A percentile compares a stretch with the other conserved stretches of the same genome.
These are phyloP conservation scores for Epizoanthus illoricatus DNA, from an alignment of 92 coral and sea anemone species.

Conservation along the genomic window DNA sequence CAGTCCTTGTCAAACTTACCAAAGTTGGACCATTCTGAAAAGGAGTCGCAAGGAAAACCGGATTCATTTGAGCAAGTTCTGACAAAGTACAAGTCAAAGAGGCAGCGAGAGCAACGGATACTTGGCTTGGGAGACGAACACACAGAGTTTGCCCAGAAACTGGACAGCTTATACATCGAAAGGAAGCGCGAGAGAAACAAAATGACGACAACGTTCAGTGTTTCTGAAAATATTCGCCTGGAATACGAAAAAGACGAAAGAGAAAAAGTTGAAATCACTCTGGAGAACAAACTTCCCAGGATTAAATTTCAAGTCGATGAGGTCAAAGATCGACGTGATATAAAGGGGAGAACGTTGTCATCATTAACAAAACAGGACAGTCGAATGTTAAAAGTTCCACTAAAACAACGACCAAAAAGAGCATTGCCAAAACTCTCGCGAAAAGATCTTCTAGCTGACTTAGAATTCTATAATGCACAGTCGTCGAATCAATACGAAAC, in stretches of 20 bases:
- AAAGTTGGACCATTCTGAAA: conserved; percentile 34
- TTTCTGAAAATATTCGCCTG: neutral
- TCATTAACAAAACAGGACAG: neutral
- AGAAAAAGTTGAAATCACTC: neutral
- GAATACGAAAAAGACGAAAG: conserved; percentile 12
- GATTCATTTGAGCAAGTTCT: conserved; percentile 72
- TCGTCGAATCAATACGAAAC: neutral
- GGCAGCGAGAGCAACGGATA: conserved; percentile 50
- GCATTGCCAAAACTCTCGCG: conserved; percentile 33
- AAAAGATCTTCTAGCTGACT: conserved; percentile 28
- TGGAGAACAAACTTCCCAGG: conserved; percentile 2
- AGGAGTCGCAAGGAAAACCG: conserved; percentile 31
- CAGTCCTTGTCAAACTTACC: neutral
- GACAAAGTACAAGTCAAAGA: conserved; percentile 58
- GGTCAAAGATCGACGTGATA: neutral
- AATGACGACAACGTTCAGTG: conserved; percentile 15
- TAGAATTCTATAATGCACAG: conserved; percentile 5
- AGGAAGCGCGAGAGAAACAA: conserved; percentile 51
- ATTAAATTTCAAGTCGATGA: conserved; percentile 17
- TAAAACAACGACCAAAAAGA: conserved; percentile 12
- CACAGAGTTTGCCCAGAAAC: conserved; percentile 59
- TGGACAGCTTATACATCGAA: conserved; percentile 61
- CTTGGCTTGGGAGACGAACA: conserved; percentile 51
- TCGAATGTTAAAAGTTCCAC: conserved; percentile 5
- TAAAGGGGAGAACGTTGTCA: neutral